Conservation (phyloP, 2,113 vertebrate species). For the Reinhardtius hippoglossoides region DNA sequence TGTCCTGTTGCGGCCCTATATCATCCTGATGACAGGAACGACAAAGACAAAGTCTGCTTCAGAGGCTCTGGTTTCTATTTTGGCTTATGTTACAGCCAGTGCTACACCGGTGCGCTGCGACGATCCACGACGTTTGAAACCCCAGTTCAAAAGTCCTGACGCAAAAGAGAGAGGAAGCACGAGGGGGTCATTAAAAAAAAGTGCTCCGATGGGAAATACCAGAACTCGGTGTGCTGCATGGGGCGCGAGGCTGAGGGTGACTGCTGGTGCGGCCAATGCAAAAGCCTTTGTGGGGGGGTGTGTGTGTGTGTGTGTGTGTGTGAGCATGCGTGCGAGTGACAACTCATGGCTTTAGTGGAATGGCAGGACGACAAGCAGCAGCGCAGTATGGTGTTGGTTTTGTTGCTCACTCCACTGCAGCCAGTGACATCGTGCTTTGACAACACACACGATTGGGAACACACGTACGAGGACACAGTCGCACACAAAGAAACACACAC, state of each 20-base stretch:
- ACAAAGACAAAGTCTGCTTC: conserved; percentile 35
- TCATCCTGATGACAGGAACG: conserved; percentile 60
- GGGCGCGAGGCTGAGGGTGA: conserved; percentile 60
- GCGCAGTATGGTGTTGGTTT: conserved; percentile 59
- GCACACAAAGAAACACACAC: neutral
- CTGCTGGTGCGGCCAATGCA: conserved; percentile 62
- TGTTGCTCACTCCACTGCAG: conserved; percentile 43
- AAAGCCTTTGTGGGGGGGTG: conserved; percentile 56
- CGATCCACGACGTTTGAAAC: neutral
- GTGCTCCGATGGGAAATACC: conserved; percentile 68
- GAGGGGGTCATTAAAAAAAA: conserved; percentile 42
- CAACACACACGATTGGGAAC: conserved; percentile 34
- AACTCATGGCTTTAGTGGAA: conserved; percentile 59
- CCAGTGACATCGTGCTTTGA: conserved; percentile 32
- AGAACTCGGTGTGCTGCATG: conserved; percentile 64
- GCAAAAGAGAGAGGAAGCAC: conserved; percentile 23
- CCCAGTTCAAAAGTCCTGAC: conserved; percentile 24
- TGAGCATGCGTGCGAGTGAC: conserved; percentile 30
- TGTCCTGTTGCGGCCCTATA: conserved; percentile 61
- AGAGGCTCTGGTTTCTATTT: conserved; percentile 32
- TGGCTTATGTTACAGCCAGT: conserved; percentile 18
- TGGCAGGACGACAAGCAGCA: conserved; percentile 63
- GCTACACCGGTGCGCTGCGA: conserved; percentile 22
- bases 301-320: conserved; percentile 28
- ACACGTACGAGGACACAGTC: neutral